phyloP scores from a whole-genome alignment of 2,888 invertebrate species.

The Tyria jacobaeae region DNA sequence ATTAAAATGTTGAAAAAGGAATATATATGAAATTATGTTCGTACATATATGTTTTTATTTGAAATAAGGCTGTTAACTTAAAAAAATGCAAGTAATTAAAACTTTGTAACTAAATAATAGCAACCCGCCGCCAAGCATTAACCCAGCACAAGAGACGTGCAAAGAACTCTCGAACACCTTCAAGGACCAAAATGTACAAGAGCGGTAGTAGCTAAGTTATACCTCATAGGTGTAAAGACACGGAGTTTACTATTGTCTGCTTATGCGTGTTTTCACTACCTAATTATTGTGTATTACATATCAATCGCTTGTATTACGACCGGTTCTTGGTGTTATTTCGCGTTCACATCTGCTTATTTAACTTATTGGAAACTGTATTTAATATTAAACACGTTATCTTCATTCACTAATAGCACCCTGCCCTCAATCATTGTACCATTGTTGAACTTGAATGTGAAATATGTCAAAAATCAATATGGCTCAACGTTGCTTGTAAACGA shows the following conservation, averaged over 20 bases:
- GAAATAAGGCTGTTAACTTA: not conserved
- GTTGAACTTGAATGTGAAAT: conserved; percentile 25
- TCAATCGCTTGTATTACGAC: conserved; percentile 54
- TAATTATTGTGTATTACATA: conserved; percentile 63
- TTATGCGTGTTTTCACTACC: conserved; percentile 34
- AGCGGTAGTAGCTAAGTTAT: conserved; percentile 45
- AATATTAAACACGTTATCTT: conserved; percentile 48
- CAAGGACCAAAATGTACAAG: conserved; percentile 56
- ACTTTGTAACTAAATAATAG: not conserved
- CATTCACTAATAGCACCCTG: conserved; percentile 74
- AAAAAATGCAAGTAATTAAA: not conserved
- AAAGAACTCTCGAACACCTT: conserved; percentile 31
- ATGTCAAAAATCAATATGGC: conserved; percentile 47
- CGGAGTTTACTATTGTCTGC: conserved; percentile 24
- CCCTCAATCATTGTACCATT: conserved; percentile 53
- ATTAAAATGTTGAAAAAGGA: not conserved
- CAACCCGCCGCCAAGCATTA: conserved; percentile 6
- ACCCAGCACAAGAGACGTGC: conserved; percentile 6
- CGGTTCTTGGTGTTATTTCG: conserved; percentile 44
- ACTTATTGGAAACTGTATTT: conserved; percentile 38
- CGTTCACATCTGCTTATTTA: conserved; percentile 30
- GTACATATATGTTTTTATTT: no score
- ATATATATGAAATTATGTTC: not conserved
- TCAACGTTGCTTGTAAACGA: conserved; percentile 48
- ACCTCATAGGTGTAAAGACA: conserved; percentile 25